These are phyloP conservation scores for Hirtodrosophila trivittata DNA, from an alignment of 2,888 invertebrate species.

Conservation along the genomic window DNA sequence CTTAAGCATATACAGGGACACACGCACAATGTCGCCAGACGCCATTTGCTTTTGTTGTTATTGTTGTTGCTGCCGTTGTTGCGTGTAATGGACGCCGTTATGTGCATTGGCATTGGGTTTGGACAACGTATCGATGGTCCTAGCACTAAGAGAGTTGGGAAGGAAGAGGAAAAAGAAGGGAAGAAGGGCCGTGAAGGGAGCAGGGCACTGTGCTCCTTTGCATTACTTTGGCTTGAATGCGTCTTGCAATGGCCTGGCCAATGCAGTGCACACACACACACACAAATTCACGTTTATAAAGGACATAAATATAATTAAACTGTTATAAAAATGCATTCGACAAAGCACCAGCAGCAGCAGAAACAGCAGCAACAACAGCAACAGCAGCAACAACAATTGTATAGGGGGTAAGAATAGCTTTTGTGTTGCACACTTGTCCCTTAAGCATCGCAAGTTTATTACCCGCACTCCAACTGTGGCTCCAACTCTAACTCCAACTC, in stretches of 20 bases:
- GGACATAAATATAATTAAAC: conserved; percentile 76
- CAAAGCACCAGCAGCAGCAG: conserved; percentile 29
- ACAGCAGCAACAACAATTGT: conserved; percentile 4
- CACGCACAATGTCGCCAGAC: conserved; percentile 63
- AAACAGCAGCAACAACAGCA: conserved; percentile 6
- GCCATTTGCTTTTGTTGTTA: conserved; percentile 62
- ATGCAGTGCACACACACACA: conserved; percentile 2
- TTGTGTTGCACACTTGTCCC: conserved; percentile 27
- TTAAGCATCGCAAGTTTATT: conserved; percentile 47
- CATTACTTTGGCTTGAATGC: conserved; percentile 69
- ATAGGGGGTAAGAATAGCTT: conserved; percentile 5
- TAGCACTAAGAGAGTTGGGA: neutral
- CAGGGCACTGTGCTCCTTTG: conserved; percentile 31
- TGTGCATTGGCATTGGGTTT: conserved; percentile 61
- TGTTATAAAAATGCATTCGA: conserved; percentile 73
- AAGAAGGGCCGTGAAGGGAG: neutral
- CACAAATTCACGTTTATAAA: conserved; percentile 28
- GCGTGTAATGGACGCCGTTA: conserved; percentile 74
- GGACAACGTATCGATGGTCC: conserved; percentile 16
- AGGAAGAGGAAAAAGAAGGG: neutral
- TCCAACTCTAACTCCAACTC: conserved; percentile 1
- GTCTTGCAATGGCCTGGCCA: conserved; percentile 30
- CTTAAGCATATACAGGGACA: conserved; percentile 9
- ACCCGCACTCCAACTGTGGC: conserved; percentile 9
- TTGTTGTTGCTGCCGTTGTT: conserved; percentile 53